Evolutionary conservation across 1,140 invertebrate genomes (phyloP), one percentile per base, ranked within the genome.

Genomic region (Cylas formicarius): DNA sequence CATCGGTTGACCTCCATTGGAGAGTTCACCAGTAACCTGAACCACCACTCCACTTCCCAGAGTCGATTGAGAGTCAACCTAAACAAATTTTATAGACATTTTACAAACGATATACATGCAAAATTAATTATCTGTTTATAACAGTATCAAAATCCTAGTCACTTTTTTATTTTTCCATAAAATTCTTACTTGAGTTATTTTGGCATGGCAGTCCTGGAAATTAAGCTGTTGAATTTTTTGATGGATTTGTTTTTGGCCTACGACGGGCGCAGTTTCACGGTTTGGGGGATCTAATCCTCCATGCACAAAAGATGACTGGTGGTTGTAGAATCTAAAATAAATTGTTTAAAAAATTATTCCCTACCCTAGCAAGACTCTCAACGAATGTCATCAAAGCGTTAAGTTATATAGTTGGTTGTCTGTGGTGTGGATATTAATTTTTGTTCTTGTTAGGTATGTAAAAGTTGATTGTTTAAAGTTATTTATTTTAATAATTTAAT

Each of bases 131-230:
- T 20, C 10, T 20, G 22, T 18, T 14, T n/a, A 33, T 10, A 33
- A 33, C 18, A 2, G 18, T 17, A 2, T 16, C 33, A 3, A 13
- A 16, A 35, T 9, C n/a, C 7, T 35, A 14, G 19, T 24, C 35
- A n/a, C n/a, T n/a, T n/a, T n/a, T n/a, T n/a, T n/a, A n/a, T n/a
- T n/a, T n/a, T n/a, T n/a, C 6, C 26, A 27, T 16, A 28, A 44
- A 33, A 22, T 11, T 31, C 18, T 22, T 32, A 51, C 49, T 70
- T 95, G 91, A 52, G 85, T 85, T 58, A 97, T 97, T 70, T 96
- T 97, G 14, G 93, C 90, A 75, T 95, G 92, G 67, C 93, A 97
- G 70, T 97, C 92, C 20, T 81, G 77, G 68, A 97, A 97, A 69
- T 96, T 93, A 36, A 97, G 69, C 57, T 92, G 86, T 68, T 94